phyloP scores from a whole-genome alignment of 2,888 invertebrate species.

The Sicus ferrugineus region DNA sequence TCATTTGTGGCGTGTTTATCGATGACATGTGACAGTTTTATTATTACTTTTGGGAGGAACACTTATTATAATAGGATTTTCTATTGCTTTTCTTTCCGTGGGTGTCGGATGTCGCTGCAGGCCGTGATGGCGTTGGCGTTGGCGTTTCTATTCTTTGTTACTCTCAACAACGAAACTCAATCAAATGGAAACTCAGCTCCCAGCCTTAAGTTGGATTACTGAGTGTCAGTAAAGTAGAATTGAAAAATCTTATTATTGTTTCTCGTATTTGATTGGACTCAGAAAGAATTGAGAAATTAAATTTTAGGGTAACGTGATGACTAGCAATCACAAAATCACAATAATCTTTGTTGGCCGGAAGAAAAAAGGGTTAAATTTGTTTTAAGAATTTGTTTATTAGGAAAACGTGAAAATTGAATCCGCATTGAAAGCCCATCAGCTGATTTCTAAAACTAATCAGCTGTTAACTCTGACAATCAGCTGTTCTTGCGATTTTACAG shows the following conservation, averaged over 20 bases:
- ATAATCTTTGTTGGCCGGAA: too few relatives aligned
- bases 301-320: neutral
- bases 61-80: neutral
- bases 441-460: too few relatives aligned
- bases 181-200: slow-evolving; percentile 1
- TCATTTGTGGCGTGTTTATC: neutral
- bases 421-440: too few relatives aligned
- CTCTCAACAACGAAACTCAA: slow-evolving; percentile 19
- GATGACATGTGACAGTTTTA: slow-evolving; percentile 30
- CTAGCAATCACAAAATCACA: neutral
- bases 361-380: too few relatives aligned
- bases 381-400: too few relatives aligned
- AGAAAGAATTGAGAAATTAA: too few relatives aligned
- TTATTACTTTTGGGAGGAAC: slow-evolving; percentile 16
- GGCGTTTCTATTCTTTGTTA: neutral
- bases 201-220: neutral
- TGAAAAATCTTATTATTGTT: too few relatives aligned
- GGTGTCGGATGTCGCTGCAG: neutral
- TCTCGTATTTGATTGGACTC: too few relatives aligned
- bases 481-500: too few relatives aligned
- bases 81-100: neutral
- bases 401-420: neutral
- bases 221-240: too few relatives aligned
- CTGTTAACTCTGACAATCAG: too few relatives aligned
- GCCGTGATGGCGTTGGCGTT: neutral